Conservation (phyloP, 2,888 invertebrate genomes). For the Stenolophus ochropezus region DNA sequence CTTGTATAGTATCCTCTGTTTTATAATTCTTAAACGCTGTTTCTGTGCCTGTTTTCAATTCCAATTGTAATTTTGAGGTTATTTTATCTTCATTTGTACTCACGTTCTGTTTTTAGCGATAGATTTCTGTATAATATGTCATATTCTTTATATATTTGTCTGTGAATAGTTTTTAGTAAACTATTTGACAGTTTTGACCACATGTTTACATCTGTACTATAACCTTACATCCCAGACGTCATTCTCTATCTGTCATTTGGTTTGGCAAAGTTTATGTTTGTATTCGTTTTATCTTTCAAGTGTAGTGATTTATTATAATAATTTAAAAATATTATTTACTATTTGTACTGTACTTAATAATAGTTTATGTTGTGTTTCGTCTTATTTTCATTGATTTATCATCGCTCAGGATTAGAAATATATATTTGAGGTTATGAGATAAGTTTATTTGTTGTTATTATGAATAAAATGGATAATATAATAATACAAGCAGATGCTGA, state of each 20-base stretch:
- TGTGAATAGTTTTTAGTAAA: not conserved
- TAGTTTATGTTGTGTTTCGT: not conserved
- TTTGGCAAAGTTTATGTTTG: not conserved
- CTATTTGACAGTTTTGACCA: not conserved
- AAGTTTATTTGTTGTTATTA: not conserved
- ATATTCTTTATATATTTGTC: not conserved
- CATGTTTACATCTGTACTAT: not conserved
- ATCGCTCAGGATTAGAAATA: not conserved
- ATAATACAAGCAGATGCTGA: not conserved
- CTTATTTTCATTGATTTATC: not conserved
- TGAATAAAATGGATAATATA: not conserved
- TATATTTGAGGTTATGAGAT: conserved; percentile 6
- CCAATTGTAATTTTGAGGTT: conserved; percentile 4
- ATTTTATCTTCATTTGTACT: not conserved
- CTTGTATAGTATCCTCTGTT: conserved; percentile 4
- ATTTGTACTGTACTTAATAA: not conserved
- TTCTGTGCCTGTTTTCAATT: not conserved
- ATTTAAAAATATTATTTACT: not conserved
- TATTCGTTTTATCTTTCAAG: not conserved
- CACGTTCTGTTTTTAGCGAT: not conserved
- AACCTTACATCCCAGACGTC: not conserved
- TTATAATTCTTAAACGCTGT: not conserved
- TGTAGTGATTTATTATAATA: not conserved
- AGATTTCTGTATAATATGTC: not conserved
- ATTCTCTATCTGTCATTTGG: not conserved